Evolutionary conservation across 2,797 vertebrate species (phyloP).

Genomic region (Nyctibius grandis): DNA sequence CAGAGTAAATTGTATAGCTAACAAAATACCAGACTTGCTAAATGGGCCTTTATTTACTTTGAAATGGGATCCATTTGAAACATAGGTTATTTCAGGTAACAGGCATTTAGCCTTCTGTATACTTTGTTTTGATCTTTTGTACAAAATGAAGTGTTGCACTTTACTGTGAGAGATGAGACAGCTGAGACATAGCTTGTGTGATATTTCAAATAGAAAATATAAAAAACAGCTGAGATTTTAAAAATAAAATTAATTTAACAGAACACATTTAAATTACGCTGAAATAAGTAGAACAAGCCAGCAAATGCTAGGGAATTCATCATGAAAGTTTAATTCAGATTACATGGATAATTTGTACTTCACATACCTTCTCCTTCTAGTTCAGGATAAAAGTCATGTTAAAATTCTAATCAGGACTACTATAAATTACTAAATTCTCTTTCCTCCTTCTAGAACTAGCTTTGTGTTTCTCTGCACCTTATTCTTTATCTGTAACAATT

Average conservation of each 20-base stretch:
- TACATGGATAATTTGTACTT: conserved; percentile 14
- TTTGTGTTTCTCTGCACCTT: neutral
- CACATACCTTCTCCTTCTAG: neutral
- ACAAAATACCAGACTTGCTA: conserved; percentile 3
- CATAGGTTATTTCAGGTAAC: neutral
- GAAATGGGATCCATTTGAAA: conserved; percentile 29
- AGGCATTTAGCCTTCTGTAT: neutral
- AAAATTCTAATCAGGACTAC: neutral
- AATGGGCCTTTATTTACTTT: conserved; percentile 54
- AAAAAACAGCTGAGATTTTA: neutral
- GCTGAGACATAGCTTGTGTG: neutral
- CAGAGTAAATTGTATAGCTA: conserved; percentile 22
- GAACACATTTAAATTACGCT: neutral
- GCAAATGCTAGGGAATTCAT: neutral
- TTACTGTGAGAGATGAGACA: neutral
- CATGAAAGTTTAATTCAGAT: conserved; percentile 28
- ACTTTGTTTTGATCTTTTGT: neutral
- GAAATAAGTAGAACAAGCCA: conserved; percentile 18
- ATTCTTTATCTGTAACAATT: neutral
- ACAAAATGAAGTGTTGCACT: neutral
- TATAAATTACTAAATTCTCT: neutral
- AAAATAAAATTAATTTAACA: neutral
- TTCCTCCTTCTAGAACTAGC: neutral
- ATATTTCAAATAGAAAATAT: neutral
- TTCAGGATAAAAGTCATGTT: neutral